Conservation (phyloP, 2,113 vertebrate genomes). For the Halichoerus grypus region DNA sequence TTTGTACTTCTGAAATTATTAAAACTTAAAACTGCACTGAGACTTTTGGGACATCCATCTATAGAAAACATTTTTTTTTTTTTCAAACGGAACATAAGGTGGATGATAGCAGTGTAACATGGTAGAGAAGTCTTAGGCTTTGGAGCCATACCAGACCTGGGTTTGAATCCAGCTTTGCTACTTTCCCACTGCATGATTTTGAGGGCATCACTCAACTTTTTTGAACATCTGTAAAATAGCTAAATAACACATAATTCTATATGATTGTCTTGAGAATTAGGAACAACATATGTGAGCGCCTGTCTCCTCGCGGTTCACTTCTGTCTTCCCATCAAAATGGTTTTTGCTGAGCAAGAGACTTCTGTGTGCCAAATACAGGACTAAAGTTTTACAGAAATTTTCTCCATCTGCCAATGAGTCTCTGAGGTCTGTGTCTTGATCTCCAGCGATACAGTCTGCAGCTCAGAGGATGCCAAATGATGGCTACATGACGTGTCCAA, state of each 20-base stretch:
- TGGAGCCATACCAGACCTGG: neutral
- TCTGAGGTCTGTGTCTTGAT: neutral
- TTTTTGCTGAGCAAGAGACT: neutral
- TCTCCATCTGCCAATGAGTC: neutral
- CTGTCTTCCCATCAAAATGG: neutral
- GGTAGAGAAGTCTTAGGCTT: neutral
- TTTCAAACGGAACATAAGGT: neutral
- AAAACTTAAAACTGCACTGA: constrained; percentile 5
- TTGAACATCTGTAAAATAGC: neutral
- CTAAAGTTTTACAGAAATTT: neutral
- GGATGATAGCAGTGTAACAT: neutral
- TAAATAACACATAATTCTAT: neutral
- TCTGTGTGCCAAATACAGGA: neutral
- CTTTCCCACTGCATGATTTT: neutral
- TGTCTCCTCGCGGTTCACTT: neutral
- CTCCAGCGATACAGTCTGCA: neutral
- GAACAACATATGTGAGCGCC: neutral
- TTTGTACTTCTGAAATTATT: constrained; percentile 24
- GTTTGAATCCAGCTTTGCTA: neutral
- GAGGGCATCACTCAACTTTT: neutral
- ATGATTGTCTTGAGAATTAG: neutral
- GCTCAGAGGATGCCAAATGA: neutral
- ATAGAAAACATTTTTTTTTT: neutral
- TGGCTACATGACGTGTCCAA: fast-evolving
- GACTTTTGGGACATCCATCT: neutral